Conservation (phyloP, 2,113 vertebrate genomes). For the Cathartes aura region DNA sequence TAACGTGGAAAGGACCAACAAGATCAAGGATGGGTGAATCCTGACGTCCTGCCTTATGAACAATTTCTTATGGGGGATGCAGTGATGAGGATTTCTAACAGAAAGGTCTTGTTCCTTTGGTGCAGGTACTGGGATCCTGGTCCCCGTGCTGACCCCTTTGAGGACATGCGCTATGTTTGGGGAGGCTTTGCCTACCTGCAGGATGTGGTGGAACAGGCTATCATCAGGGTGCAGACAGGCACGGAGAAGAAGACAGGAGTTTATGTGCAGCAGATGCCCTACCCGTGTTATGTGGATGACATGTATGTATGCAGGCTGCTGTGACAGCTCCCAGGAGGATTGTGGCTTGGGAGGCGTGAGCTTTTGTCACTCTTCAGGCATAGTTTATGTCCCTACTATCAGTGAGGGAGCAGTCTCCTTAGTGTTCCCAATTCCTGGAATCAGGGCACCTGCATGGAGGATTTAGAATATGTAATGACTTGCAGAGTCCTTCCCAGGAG, state of each 20-base stretch:
- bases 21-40: conserved; percentile 95
- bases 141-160: conserved; percentile 96
- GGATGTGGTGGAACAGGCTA: conserved; percentile 92
- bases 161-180: conserved; percentile 97
- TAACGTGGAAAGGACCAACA: conserved; percentile 97
- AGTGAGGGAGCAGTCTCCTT: neutral
- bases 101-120: neutral
- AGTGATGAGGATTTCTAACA: neutral
- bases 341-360: neutral
- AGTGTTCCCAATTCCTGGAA: neutral
- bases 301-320: conserved; percentile 81
- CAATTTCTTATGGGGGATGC: neutral
- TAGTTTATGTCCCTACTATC: neutral
- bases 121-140: conserved; percentile 97
- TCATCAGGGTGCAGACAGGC: conserved; percentile 89
- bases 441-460: neutral
- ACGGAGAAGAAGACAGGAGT: conserved; percentile 89
- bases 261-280: conserved; percentile 98
- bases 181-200: conserved; percentile 95
- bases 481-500: neutral
- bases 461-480: neutral
- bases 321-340: neutral
- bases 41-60: neutral
- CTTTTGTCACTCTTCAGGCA: neutral
- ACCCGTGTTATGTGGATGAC: conserved; percentile 97